Base-by-base conservation (phyloP, 2,888 invertebrate species). In the Carcina quercana region DNA sequence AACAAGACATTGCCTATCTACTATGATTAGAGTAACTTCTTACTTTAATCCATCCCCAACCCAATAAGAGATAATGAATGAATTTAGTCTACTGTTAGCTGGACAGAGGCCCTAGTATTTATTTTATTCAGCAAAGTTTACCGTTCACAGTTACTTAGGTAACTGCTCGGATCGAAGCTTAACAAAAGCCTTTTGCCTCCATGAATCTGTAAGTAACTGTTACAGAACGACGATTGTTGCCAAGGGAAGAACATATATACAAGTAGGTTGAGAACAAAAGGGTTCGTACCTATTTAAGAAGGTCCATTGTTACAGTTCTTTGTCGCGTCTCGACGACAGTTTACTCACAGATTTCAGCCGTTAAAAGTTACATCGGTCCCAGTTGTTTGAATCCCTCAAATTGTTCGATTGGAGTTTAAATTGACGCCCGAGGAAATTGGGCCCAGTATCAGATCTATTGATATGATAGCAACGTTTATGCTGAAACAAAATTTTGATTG, bases 231-330 rank as follows among this genome's bases (percentile, higher is more conserved):
- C n/a, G n/a, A n/a, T n/a, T n/a, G n/a, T n/a, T n/a, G n/a, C n/a
- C n/a, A n/a, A n/a, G n/a, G n/a, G n/a, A n/a, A n/a, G 5, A 10
- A n/a, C 7, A 5, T 52, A 50, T 39, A 50, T 48, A 54, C 50
- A 55, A 57, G 46, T 44, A 47, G 45, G 45, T 39, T 43, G 44
- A 49, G 58, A 55, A 56, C 59, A 62, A 64, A 60, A 59, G 56
- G 61, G 59, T 65, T n/a, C n/a, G n/a, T n/a, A n/a, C n/a, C n/a
- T n/a, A 61, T 64, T 69, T 64, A 59, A 60, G 35, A 53, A 59
- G 53, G 49, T 43, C 49, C 49, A 62, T 66, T 68, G 65, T 67
- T 50, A 47, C 47, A 37, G 44, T 42, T 50, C 55, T 52, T 60
- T 61, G 63, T 65, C 47, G 51, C 40, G 37, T 40, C 53, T 59